A percentile compares a stretch with the other conserved stretches of the same genome.
Conservation (phyloP, 2,888 invertebrate species). For the Troglohyphantes excavatus region DNA sequence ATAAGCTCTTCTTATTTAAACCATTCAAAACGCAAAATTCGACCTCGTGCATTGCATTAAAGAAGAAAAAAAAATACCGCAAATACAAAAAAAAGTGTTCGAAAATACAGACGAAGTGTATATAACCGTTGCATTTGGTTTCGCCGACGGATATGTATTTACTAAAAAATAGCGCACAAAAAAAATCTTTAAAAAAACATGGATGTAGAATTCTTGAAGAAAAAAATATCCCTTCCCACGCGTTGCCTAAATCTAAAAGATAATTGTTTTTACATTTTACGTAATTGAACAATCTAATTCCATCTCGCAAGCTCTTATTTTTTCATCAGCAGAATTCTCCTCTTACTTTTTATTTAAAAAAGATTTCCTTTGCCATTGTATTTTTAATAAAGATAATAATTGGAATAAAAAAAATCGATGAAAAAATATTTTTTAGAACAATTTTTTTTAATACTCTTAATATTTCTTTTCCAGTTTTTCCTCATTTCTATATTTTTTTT, state of each 20-base stretch:
- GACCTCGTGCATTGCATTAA: not conserved
- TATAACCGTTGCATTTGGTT: not conserved
- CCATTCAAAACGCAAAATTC: not conserved
- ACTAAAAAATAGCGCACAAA: not conserved
- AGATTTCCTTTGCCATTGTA: conserved; percentile 52
- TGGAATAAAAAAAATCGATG: conserved; percentile 44
- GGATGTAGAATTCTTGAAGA: not conserved
- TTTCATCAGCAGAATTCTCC: conserved; percentile 22
- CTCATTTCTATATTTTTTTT: conserved; percentile 23
- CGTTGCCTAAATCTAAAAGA: conserved; percentile 28
- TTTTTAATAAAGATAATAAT: conserved; percentile 74
- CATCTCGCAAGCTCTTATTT: conserved; percentile 14
- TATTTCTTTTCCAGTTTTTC: conserved; percentile 39
- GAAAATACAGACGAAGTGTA: not conserved
- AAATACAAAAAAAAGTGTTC: not conserved
- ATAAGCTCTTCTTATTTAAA: not conserved
- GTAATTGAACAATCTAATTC: conserved; percentile 75
- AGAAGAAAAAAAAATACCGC: not conserved
- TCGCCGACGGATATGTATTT: not conserved
- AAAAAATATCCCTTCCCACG: not conserved
- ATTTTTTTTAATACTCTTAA: conserved; percentile 18
- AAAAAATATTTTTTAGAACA: conserved; percentile 44
- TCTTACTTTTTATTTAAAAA: not conserved
- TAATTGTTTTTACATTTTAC: conserved; percentile 75
- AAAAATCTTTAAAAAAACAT: not conserved